phyloP scores from a whole-genome alignment of 1,140 invertebrate species.

The Pseudomyrmex concolor region DNA sequence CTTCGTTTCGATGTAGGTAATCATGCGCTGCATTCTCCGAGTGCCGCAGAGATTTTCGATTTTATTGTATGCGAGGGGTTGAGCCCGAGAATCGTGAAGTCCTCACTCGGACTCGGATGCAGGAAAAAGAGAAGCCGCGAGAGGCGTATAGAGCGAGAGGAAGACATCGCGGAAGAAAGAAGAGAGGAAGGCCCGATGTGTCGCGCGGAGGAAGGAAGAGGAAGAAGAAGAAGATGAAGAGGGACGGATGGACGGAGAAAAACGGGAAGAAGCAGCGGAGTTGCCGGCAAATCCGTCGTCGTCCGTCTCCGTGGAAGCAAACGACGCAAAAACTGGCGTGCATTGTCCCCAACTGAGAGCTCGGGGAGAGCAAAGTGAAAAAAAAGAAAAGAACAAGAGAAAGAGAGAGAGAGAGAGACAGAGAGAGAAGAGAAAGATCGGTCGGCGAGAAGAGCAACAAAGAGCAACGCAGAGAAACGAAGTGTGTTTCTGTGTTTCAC shows the following conservation, averaged over 20 bases:
- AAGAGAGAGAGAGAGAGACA: conserved; percentile 52
- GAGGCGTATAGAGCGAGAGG: conserved; percentile 50
- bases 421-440: background rate
- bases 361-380: conserved; percentile 63
- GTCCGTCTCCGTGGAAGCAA: conserved; percentile 78
- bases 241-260: conserved; percentile 51
- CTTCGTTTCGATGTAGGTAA: conserved; percentile 76
- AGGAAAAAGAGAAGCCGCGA: conserved; percentile 59
- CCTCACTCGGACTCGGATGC: conserved; percentile 44
- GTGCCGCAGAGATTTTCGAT: conserved; percentile 79
- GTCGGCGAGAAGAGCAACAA: conserved; percentile 1
- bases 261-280: conserved; percentile 36
- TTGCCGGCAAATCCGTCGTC: conserved; percentile 73
- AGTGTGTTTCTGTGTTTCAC: conserved; percentile 60
- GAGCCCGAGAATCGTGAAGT: conserved; percentile 60
- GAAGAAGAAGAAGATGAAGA: conserved; percentile 8
- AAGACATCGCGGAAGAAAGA: conserved; percentile 58
- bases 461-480: conserved; percentile 8
- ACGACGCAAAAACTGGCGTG: conserved; percentile 84
- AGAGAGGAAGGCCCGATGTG: conserved; percentile 11
- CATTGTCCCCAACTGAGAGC: conserved; percentile 80
- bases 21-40: conserved; percentile 80
- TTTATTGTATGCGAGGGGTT: conserved; percentile 78
- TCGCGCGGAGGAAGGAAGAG: conserved; percentile 7
- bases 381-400: conserved; percentile 25